A percentile compares a stretch with the other conserved stretches of the same genome.
Evolutionary conservation across 1,140 invertebrate genomes (phyloP).

Genomic region (Plutomurus gul): DNA sequence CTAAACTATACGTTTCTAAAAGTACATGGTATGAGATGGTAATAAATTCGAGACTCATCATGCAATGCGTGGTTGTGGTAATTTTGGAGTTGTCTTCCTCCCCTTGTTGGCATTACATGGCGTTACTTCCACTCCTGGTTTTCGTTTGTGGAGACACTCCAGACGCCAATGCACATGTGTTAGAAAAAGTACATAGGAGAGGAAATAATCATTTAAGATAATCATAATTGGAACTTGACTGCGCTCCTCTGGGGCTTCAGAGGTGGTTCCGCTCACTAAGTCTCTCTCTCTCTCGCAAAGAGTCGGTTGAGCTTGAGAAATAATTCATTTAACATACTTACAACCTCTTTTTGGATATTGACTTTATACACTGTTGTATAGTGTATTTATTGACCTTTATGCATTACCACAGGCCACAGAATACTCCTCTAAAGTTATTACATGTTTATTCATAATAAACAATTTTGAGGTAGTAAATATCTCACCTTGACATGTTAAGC

Average conservation of each 20-base stretch:
- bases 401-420: not conserved
- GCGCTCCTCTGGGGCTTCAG: not conserved
- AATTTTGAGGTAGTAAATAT: slow-evolving; percentile 7
- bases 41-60: slow-evolving; percentile 17
- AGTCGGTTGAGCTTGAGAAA: not conserved
- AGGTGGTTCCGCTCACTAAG: slow-evolving; percentile 25
- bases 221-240: slow-evolving; percentile 34
- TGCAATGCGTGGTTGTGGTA: slow-evolving; percentile 4
- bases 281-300: no score
- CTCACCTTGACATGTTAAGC: slow-evolving; percentile 34
- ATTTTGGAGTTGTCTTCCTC: slow-evolving; percentile 25
- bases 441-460: slow-evolving; percentile 1
- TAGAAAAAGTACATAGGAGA: not conserved
- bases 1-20: no score
- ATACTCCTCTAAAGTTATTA: not conserved
- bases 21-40: not conserved
- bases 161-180: not conserved
- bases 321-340: not conserved
- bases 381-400: not conserved
- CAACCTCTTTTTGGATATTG: not conserved
- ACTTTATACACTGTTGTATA: not conserved
- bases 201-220: slow-evolving; percentile 38
- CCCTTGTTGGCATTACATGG: slow-evolving; percentile 22
- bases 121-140: slow-evolving; percentile 22
- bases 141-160: not conserved